These are phyloP conservation scores for Megalops cyprinoides DNA, from an alignment of 2,797 vertebrate genomes.

Conservation along the genomic window DNA sequence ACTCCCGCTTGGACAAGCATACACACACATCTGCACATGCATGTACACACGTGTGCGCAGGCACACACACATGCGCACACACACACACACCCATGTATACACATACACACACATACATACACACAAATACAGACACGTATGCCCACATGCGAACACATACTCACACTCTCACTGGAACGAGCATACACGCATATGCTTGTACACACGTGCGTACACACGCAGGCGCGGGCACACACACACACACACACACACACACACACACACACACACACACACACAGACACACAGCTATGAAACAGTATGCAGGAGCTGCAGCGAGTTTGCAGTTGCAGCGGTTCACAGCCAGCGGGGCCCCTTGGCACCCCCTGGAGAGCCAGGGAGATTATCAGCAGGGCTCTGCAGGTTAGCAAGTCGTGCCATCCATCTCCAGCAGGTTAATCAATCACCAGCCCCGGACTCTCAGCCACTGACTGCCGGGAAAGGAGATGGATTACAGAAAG, in stretches of 20 bases:
- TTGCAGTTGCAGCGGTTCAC: background rate
- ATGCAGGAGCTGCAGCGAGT: background rate
- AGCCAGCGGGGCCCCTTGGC: background rate
- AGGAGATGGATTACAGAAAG: conserved; percentile 25
- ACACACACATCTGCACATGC: background rate
- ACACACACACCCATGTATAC: background rate
- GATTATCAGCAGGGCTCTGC: conserved; percentile 44
- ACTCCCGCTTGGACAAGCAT: background rate
- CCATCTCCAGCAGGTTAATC: conserved; percentile 62
- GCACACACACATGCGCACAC: background rate
- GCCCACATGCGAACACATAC: conserved; percentile 27
- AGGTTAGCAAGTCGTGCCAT: conserved; percentile 70
- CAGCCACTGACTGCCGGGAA: conserved; percentile 48
- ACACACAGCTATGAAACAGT: background rate
- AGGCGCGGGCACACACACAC: too few relatives aligned
- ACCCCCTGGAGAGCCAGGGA: background rate
- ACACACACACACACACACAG: background rate
- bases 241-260: background rate
- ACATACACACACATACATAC: background rate
- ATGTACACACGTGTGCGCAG: too few relatives aligned
- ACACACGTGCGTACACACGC: background rate
- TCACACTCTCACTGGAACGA: background rate
- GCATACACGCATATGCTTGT: background rate
- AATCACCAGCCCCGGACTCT: conserved; percentile 56
- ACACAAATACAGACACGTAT: conserved; percentile 40